A percentile compares a stretch with the other conserved stretches of the same genome.
These are phyloP conservation scores for Eulemur rufifrons DNA, from an alignment of 2,113 vertebrate species.

Conservation along the genomic window DNA sequence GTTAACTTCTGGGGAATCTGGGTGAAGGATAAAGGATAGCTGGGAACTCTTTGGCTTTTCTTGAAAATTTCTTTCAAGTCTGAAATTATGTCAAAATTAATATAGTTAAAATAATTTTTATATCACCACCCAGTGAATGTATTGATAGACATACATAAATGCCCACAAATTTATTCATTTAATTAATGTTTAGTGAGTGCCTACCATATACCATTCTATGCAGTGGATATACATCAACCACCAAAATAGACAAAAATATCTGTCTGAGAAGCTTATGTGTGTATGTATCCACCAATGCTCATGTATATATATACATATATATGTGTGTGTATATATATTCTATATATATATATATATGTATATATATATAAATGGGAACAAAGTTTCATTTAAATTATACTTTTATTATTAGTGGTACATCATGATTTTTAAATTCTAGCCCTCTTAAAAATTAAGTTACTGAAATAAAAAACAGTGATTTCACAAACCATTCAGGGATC, in stretches of 20 bases:
- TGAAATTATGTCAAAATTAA: conserved; percentile 29
- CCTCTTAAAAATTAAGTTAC: background rate
- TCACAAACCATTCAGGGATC: background rate
- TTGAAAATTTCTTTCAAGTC: background rate
- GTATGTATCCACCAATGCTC: background rate
- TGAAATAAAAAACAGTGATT: background rate
- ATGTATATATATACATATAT: background rate
- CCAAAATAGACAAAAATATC: background rate
- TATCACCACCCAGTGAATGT: background rate
- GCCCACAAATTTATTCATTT: background rate
- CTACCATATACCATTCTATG: background rate
- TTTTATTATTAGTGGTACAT: background rate
- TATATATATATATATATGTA: background rate
- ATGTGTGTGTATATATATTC: background rate
- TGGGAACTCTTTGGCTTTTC: background rate
- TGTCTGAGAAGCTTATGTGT: background rate
- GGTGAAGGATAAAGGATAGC: background rate
- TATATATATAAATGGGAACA: background rate
- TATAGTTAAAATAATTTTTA: background rate
- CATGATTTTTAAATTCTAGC: background rate
- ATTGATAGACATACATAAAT: background rate
- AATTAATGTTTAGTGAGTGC: background rate
- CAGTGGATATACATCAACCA: background rate
- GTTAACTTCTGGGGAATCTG: background rate
- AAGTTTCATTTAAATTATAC: background rate